Percentiles rank a stretch among this genome's conserved stretches.
Evolutionary conservation across 2,113 vertebrate species (phyloP).

Genomic region (Gymnobelideus leadbeateri): DNA sequence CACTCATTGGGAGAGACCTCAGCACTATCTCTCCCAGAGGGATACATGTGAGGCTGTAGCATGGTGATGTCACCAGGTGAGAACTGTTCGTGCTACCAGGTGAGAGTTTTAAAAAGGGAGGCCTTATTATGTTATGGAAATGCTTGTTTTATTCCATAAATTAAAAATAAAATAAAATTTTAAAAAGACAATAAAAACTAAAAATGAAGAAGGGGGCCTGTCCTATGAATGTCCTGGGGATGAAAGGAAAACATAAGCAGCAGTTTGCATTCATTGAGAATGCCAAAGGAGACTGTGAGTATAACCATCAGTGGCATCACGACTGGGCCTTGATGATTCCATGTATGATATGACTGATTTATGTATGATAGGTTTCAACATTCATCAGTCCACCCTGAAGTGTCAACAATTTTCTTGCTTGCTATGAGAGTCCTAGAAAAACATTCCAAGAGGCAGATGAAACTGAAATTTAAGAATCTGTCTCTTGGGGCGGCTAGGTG

Average conservation of each 20-base stretch:
- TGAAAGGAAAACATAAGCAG: too few relatives aligned
- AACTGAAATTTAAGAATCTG: background rate
- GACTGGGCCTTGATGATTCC: too few relatives aligned
- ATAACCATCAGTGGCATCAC: background rate
- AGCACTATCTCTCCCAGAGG: background rate
- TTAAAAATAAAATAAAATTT: background rate
- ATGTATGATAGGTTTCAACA: background rate
- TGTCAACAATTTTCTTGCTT: background rate
- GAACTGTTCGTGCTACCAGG: background rate
- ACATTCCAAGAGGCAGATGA: background rate
- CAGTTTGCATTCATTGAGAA: too few relatives aligned
- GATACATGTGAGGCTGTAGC: background rate
- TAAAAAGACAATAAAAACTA: background rate
- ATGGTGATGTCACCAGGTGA: background rate
- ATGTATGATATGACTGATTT: too few relatives aligned
- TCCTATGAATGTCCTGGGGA: too few relatives aligned
- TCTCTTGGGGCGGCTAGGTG: too few relatives aligned
- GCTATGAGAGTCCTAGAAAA: background rate
- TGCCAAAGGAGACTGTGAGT: too few relatives aligned
- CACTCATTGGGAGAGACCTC: background rate
- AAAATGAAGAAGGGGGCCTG: background rate
- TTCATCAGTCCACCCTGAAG: background rate
- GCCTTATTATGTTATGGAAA: background rate
- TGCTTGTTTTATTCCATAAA: background rate
- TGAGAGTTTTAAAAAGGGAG: background rate